These are phyloP conservation scores for Odocoileus virginianus DNA, from an alignment of 2,113 vertebrate species.

Conservation along the genomic window DNA sequence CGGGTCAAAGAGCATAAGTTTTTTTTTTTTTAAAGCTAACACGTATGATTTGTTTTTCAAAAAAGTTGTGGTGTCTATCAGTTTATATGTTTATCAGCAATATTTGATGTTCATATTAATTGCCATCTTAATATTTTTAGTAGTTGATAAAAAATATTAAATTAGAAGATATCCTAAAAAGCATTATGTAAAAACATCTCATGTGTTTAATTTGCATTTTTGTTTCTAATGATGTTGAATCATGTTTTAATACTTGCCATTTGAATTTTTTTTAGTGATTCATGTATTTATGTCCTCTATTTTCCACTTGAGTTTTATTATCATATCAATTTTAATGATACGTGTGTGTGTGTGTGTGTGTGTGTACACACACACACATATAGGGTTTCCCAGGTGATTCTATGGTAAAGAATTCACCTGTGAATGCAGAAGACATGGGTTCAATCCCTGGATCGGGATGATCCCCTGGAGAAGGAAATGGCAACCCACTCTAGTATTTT, in stretches of 20 bases:
- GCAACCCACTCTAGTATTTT: not conserved
- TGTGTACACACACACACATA: not conserved
- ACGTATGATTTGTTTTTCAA: not conserved
- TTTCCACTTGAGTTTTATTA: not conserved
- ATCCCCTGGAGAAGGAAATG: not conserved
- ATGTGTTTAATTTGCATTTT: slow-evolving; percentile 39
- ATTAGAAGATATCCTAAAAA: not conserved
- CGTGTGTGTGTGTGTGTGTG: rapidly evolving
- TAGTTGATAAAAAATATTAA: not conserved
- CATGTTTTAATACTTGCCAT: slow-evolving; percentile 46
- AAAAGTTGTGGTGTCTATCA: not conserved
- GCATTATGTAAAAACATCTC: not conserved
- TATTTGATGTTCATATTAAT: not conserved
- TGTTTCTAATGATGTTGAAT: slow-evolving; percentile 40
- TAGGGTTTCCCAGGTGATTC: not conserved
- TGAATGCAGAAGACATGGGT: not conserved
- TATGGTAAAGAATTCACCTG: not conserved
- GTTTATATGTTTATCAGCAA: not conserved
- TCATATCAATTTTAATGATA: not conserved
- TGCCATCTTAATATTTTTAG: not conserved
- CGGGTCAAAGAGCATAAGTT: not conserved
- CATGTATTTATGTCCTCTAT: not conserved
- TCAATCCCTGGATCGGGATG: not conserved
- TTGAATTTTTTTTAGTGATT: slow-evolving; percentile 22
- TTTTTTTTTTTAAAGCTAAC: not conserved